These are phyloP conservation scores for Corydoras maculifer DNA, from an alignment of 2,113 vertebrate genomes.

Conservation along the genomic window DNA sequence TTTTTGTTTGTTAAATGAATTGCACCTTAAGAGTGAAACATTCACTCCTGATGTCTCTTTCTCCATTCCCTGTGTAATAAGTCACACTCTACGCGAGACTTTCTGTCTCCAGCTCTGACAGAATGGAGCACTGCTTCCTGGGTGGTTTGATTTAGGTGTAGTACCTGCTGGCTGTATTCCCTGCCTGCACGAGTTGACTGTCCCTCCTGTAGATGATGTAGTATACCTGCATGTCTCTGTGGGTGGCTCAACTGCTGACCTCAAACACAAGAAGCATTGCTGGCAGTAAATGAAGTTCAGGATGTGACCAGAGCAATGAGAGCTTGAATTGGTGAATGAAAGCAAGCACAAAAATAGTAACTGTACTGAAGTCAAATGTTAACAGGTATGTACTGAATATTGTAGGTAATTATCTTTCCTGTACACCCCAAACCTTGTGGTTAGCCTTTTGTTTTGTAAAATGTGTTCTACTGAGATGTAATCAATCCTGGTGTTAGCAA, in stretches of 20 bases:
- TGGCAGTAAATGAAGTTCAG: too few relatives aligned
- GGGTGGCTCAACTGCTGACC: constrained; percentile 41
- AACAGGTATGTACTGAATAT: too few relatives aligned
- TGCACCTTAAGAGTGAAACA: constrained; percentile 26
- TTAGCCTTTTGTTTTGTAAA: too few relatives aligned
- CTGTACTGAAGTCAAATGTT: too few relatives aligned
- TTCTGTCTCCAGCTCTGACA: constrained; percentile 34
- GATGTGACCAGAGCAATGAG: too few relatives aligned
- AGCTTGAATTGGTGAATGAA: too few relatives aligned
- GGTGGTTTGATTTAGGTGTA: constrained; percentile 41
- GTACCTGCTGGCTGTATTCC: constrained; percentile 44
- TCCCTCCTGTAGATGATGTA: constrained; percentile 30
- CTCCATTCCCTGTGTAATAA: constrained; percentile 29
- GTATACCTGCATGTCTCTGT: constrained; percentile 34
- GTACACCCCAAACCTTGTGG: too few relatives aligned
- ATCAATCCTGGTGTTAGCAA: too few relatives aligned
- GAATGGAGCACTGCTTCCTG: constrained; percentile 37
- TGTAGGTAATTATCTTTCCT: too few relatives aligned
- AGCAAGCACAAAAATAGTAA: too few relatives aligned
- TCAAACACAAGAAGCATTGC: neutral
- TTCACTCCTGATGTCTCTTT: neutral
- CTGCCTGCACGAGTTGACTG: constrained; percentile 8
- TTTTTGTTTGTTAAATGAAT: constrained; percentile 11
- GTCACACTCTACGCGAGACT: constrained; percentile 24
- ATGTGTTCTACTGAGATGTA: too few relatives aligned